Evolutionary conservation across 2,888 invertebrate species (phyloP).

Genomic region (Catocala nupta): DNA sequence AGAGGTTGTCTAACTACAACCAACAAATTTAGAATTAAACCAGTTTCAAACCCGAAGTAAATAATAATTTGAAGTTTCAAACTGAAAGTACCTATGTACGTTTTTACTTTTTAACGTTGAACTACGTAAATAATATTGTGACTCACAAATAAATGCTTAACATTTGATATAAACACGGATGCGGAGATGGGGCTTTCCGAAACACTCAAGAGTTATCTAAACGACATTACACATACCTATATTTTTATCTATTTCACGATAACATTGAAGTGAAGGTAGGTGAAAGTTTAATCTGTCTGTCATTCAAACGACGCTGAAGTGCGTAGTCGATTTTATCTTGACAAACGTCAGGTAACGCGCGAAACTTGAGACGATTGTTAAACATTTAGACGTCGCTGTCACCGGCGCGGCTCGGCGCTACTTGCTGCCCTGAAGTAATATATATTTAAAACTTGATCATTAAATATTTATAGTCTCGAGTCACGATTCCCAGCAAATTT

Average conservation of each 20-base stretch:
- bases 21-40: too few relatives aligned
- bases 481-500: slow-evolving; percentile 38
- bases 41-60: too few relatives aligned
- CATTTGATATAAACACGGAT: not conserved
- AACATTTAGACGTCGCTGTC: slow-evolving; percentile 50
- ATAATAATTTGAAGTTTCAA: too few relatives aligned
- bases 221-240: not conserved
- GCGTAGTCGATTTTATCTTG: slow-evolving; percentile 59
- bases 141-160: not conserved
- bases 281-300: slow-evolving; percentile 61
- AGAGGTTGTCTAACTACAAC: too few relatives aligned
- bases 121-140: too few relatives aligned
- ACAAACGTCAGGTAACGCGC: slow-evolving; percentile 50
- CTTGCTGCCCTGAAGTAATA: slow-evolving; percentile 29
- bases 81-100: too few relatives aligned
- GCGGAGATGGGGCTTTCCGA: not conserved
- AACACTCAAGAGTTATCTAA: not conserved
- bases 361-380: slow-evolving; percentile 59
- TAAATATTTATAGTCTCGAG: slow-evolving; percentile 42
- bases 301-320: slow-evolving; percentile 50
- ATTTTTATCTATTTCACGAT: slow-evolving; percentile 26
- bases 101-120: too few relatives aligned
- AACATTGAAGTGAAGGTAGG: slow-evolving; percentile 38
- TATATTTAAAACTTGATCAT: slow-evolving; percentile 42
- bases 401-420: slow-evolving; percentile 33